phyloP scores from a whole-genome alignment of 2,113 vertebrate genomes.

The Phaethornis superciliosus region DNA sequence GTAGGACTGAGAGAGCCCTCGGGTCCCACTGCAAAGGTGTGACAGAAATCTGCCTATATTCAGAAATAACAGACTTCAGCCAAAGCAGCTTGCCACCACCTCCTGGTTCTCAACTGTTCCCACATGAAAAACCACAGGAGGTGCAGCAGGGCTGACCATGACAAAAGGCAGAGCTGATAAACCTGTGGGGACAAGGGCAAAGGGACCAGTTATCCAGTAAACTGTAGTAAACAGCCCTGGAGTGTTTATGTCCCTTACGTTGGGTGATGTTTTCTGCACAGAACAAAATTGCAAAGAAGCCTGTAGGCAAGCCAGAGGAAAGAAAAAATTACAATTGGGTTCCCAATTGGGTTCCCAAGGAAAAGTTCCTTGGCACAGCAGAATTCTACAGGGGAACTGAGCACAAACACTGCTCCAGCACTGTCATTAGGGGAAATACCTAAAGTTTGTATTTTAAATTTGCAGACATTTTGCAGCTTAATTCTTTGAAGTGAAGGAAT shows the following conservation, averaged over 20 bases:
- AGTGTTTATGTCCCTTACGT: neutral
- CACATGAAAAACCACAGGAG: neutral
- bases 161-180: neutral
- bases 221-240: neutral
- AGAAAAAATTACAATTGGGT: neutral
- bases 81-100: neutral
- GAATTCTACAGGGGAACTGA: neutral
- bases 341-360: neutral
- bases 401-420: fast-evolving
- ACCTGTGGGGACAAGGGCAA: neutral
- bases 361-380: neutral
- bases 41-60: neutral
- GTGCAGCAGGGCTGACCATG: fast-evolving
- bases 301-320: neutral
- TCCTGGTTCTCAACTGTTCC: neutral
- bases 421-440: neutral
- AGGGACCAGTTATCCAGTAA: neutral
- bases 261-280: neutral
- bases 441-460: neutral
- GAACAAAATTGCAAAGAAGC: neutral
- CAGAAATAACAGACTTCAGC: neutral
- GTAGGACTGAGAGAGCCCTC: neutral
- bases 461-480: neutral
- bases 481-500: neutral
- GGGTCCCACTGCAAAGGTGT: neutral